A percentile compares a stretch with the other conserved stretches of the same genome.
These are phyloP conservation scores for Ganaspis sp. DNA, from an alignment of 1,140 invertebrate genomes.

Conservation along the genomic window DNA sequence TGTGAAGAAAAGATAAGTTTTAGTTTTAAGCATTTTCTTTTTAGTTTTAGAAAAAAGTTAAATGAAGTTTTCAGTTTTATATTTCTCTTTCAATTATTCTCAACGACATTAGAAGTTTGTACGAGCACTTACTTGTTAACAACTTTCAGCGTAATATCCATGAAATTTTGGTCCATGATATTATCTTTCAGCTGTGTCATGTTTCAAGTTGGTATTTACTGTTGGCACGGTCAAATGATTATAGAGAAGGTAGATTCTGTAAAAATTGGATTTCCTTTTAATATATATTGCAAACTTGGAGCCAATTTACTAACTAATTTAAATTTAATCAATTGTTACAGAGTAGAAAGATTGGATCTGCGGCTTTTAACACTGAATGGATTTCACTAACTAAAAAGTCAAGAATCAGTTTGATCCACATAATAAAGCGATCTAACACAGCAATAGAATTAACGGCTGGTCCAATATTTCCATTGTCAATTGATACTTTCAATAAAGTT, in stretches of 20 bases:
- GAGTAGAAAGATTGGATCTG: constrained; percentile 6
- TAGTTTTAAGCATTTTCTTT: too few relatives aligned
- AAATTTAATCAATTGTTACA: too few relatives aligned
- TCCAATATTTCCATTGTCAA: not conserved
- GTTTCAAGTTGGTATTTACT: not conserved
- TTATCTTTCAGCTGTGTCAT: not conserved
- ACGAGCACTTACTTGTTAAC: not conserved
- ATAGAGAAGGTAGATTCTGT: not conserved
- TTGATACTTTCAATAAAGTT: not conserved
- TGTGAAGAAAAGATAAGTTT: too few relatives aligned
- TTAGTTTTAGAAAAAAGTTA: not conserved
- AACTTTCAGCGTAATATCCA: not conserved
- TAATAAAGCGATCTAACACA: not conserved
- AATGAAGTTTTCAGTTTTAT: not conserved
- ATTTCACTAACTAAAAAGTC: not conserved
- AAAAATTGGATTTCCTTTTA: too few relatives aligned
- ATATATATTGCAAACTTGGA: not conserved
- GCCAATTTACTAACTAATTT: too few relatives aligned
- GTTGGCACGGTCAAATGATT: not conserved
- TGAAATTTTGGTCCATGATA: not conserved
- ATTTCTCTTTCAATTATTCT: not conserved
- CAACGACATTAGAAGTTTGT: not conserved
- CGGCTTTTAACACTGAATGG: not conserved
- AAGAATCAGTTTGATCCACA: not conserved
- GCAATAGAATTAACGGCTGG: not conserved